Base-by-base conservation (phyloP, 2,888 invertebrate genomes). In the Pammene fasciana region DNA sequence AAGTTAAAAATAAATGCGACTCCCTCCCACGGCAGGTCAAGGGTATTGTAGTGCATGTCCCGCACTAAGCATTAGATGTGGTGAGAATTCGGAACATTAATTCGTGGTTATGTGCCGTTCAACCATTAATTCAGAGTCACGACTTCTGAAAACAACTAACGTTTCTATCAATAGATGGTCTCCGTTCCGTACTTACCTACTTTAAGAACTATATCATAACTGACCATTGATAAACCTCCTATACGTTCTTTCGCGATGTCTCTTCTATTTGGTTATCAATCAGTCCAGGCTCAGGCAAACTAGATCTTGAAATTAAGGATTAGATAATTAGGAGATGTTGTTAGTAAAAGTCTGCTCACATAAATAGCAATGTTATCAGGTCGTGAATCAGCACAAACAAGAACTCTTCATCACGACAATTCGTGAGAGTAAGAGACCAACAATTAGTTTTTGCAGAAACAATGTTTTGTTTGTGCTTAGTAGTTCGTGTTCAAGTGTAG, bases 21-120 rank as follows among this genome's bases (percentile, higher is more conserved):
- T 84, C 80, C 82, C 82, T 86, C 86, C 87, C 85, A 87, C 87
- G 84, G 78, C 84, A 79, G 88, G 87, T 88, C 86, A 89, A 88
- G 88, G 87, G 82, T 83, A 77, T 73, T 72, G 60, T 73, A 74
- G 70, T 74, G 73, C 70, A 74, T 71, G 72, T 72, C 67, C 46
- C 54, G 54, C 72, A 67, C 65, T 70, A 61, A 66, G n/a, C 72
- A 72, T 74, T 72, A 70, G 72, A 55, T 68, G 38, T 55, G 60
- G 66, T 67, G 64, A 65, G 50, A 56, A 57, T 80, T 78, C 73
- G 75, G 72, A 73, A 75, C 74, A 78, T 78, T 79, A 78, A 77
- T 79, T 75, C 74, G 59, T 65, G 59, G 65, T 54, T 59, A 45
- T 70, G 52, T 50, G 48, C 67, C 50, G 66, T 71, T 65, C 59